phyloP scores from a whole-genome alignment of 1,140 invertebrate genomes.

The Zaprionus nigranus region DNA sequence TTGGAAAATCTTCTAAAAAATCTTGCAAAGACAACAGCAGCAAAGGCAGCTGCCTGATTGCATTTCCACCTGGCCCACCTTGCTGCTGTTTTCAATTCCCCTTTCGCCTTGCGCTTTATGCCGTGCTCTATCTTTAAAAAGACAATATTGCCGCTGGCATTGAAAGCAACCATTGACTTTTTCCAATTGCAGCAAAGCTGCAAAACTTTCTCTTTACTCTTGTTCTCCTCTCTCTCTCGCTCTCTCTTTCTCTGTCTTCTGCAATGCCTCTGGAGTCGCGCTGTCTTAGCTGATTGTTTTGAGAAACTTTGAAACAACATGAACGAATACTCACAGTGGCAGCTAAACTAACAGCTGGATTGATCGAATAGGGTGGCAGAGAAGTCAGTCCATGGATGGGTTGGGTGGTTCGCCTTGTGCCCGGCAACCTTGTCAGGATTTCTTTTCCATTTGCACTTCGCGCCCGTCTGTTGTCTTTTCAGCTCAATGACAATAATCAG shows the following conservation, averaged over 20 bases:
- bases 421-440: constrained; percentile 34
- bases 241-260: neutral
- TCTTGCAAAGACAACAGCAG: constrained; percentile 44
- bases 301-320: constrained; percentile 71
- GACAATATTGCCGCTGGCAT: constrained; percentile 67
- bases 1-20: constrained; percentile 44
- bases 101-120: constrained; percentile 7
- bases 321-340: constrained; percentile 41
- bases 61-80: constrained; percentile 60
- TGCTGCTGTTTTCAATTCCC: constrained; percentile 65
- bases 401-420: constrained; percentile 7
- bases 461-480: constrained; percentile 45
- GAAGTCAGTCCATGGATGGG: neutral
- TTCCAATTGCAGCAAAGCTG: constrained; percentile 68
- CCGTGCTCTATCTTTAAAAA: constrained; percentile 17
- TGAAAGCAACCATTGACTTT: constrained; percentile 70
- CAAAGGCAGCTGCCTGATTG: constrained; percentile 57
- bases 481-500: constrained; percentile 69
- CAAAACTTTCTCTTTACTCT: constrained; percentile 6
- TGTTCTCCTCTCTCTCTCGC: neutral
- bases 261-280: neutral
- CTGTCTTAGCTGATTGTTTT: constrained; percentile 60
- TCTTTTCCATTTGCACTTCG: constrained; percentile 33
- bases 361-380: neutral
- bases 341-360: constrained; percentile 62